Percentiles rank a stretch among this genome's conserved stretches.
Evolutionary conservation across 2,797 vertebrate genomes (phyloP).

Genomic region (Cheracebus regulus): DNA sequence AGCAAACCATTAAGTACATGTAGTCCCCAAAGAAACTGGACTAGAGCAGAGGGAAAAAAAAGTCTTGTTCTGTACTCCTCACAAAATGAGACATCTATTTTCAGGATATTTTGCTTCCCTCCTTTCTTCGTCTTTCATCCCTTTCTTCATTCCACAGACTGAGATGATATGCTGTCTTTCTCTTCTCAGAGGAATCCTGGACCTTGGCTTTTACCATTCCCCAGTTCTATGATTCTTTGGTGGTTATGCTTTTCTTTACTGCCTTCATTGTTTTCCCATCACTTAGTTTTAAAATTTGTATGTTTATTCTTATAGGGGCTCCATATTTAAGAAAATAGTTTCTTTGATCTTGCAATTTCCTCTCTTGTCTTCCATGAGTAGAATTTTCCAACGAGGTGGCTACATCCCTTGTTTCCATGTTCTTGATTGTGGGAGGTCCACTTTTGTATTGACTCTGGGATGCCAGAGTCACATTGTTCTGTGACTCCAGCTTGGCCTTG

Average conservation of each 20-base stretch:
- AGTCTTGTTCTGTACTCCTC: not conserved
- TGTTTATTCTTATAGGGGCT: not conserved
- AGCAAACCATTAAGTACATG: constrained; percentile 44
- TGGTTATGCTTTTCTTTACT: not conserved
- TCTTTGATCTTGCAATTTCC: not conserved
- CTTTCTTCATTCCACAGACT: not conserved
- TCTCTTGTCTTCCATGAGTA: not conserved
- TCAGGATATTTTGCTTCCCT: not conserved
- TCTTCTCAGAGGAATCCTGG: not conserved
- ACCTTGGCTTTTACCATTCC: not conserved
- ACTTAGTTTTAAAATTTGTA: not conserved
- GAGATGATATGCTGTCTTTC: not conserved
- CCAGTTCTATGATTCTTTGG: not conserved
- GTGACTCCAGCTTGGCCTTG: no score
- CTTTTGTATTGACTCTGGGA: no score
- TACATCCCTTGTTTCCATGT: not conserved
- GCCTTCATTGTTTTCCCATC: not conserved
- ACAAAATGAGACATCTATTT: not conserved
- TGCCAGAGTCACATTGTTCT: no score
- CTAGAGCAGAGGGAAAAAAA: not conserved
- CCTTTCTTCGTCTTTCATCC: not conserved
- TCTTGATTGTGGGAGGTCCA: not conserved
- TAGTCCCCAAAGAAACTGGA: constrained; percentile 16
- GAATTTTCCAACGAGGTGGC: not conserved
- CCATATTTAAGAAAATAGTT: not conserved